phyloP scores from a whole-genome alignment of 2,888 invertebrate species.

The Callyntrura guangdongensis region DNA sequence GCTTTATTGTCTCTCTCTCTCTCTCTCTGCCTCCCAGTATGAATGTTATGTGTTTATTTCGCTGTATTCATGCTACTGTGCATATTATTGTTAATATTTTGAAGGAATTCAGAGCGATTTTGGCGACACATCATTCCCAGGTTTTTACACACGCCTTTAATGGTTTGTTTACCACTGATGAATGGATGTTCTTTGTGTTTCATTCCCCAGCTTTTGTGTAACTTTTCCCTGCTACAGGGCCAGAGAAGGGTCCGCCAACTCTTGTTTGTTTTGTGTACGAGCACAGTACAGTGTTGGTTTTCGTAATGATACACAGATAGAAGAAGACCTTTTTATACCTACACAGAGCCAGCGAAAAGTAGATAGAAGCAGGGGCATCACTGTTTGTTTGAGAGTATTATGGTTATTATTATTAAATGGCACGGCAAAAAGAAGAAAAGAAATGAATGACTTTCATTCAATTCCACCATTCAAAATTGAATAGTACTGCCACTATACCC shows the following conservation, averaged over 20 bases:
- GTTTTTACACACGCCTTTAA: slow-evolving; percentile 73
- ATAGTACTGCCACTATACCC: slow-evolving; percentile 9
- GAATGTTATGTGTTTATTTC: slow-evolving; percentile 4
- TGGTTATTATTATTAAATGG: slow-evolving; percentile 58
- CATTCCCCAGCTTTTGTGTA: slow-evolving; percentile 25
- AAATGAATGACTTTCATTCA: slow-evolving; percentile 60
- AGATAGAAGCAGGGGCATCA: background rate
- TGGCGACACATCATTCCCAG: slow-evolving; percentile 77
- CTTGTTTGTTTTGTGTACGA: slow-evolving; percentile 17
- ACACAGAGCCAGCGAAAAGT: too few species aligned
- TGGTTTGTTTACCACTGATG: slow-evolving; percentile 77
- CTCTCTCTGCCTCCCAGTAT: slow-evolving; percentile 24
- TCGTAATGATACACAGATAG: slow-evolving; percentile 16
- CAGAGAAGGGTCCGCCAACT: background rate
- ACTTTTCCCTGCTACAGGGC: slow-evolving; percentile 19
- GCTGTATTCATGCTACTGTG: background rate
- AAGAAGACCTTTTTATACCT: slow-evolving; percentile 35
- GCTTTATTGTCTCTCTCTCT: slow-evolving; percentile 40
- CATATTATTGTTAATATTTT: slow-evolving; percentile 39
- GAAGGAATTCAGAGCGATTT: slow-evolving; percentile 69
- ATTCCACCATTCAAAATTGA: slow-evolving; percentile 36
- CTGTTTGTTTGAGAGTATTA: slow-evolving; percentile 31
- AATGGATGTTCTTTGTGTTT: slow-evolving; percentile 68
- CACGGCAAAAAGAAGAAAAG: slow-evolving; percentile 51
- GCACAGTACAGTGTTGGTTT: background rate